These are phyloP conservation scores for Trachops cirrhosus DNA, from an alignment of 2,797 vertebrate species.

Conservation along the genomic window DNA sequence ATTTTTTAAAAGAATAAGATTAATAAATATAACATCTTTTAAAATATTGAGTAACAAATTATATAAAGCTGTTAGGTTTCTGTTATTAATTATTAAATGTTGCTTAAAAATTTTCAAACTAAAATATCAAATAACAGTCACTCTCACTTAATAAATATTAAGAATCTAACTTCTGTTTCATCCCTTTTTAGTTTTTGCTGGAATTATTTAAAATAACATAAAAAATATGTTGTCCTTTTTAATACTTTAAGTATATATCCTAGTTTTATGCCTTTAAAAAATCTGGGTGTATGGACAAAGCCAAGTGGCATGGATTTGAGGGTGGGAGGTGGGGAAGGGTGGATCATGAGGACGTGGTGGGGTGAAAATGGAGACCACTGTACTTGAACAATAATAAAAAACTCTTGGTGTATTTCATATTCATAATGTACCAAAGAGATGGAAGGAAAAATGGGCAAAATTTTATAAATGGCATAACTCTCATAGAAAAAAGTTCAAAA, in stretches of 20 bases:
- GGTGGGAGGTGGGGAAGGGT: too few species aligned
- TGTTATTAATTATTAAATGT: not conserved
- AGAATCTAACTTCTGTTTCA: not conserved
- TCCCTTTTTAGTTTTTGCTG: conserved; percentile 23
- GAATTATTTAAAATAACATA: not conserved
- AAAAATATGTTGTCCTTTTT: not conserved
- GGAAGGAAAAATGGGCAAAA: not conserved
- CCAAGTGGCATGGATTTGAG: too few species aligned
- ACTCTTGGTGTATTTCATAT: not conserved
- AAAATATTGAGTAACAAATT: conserved; percentile 2
- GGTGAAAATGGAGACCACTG: too few species aligned
- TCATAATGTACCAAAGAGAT: not conserved
- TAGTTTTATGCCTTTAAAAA: conserved; percentile 23
- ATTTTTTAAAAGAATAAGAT: not conserved
- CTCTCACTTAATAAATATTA: conserved; percentile 26
- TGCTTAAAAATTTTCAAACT: conserved; percentile 4
- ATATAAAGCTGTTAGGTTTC: not conserved
- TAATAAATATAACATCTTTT: not conserved
- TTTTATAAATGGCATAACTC: not conserved
- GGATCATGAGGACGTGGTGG: too few species aligned
- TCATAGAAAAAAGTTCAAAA: conserved; percentile 23
- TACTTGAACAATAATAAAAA: not conserved
- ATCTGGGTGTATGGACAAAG: not conserved
- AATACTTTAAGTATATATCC: not conserved
- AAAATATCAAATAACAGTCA: not conserved